Percentiles rank a stretch among this genome's conserved stretches.
Conservation (phyloP, 64 coral and sea anemone genomes). For the Stylophora pistillata region DNA sequence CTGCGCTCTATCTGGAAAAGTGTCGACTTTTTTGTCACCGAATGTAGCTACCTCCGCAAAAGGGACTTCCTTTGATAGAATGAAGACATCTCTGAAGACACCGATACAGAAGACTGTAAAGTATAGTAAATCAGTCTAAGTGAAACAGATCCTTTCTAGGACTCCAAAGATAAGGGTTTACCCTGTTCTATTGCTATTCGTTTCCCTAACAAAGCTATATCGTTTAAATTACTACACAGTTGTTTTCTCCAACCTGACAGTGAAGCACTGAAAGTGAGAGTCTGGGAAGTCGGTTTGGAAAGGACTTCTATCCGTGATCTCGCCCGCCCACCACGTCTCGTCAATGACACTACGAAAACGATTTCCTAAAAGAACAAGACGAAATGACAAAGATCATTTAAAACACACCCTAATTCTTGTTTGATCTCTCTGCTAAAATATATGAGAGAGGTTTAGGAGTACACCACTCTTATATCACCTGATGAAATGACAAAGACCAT, state of each 20-base stretch:
- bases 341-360: slow-evolving; percentile 97
- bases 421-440: too few relatives aligned
- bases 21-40: too few relatives aligned
- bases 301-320: slow-evolving; percentile 85
- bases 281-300: slow-evolving; percentile 80
- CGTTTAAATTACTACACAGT: background rate
- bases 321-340: slow-evolving; percentile 95
- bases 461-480: too few relatives aligned
- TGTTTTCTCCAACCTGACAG: slow-evolving; percentile 74
- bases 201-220: background rate
- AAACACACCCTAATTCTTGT: background rate
- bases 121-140: too few relatives aligned
- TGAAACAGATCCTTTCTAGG: too few relatives aligned
- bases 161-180: too few relatives aligned
- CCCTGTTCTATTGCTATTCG: background rate
- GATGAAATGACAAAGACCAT: background rate
- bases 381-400: background rate
- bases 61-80: too few relatives aligned
- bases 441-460: too few relatives aligned
- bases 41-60: too few relatives aligned
- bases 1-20: too few relatives aligned
- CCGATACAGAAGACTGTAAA: too few relatives aligned
- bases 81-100: too few relatives aligned
- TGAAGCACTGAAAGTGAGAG: slow-evolving; percentile 85
- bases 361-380: slow-evolving; percentile 56